These are phyloP conservation scores for Amniataba percoides DNA, from an alignment of 2,797 vertebrate genomes.

Conservation along the genomic window DNA sequence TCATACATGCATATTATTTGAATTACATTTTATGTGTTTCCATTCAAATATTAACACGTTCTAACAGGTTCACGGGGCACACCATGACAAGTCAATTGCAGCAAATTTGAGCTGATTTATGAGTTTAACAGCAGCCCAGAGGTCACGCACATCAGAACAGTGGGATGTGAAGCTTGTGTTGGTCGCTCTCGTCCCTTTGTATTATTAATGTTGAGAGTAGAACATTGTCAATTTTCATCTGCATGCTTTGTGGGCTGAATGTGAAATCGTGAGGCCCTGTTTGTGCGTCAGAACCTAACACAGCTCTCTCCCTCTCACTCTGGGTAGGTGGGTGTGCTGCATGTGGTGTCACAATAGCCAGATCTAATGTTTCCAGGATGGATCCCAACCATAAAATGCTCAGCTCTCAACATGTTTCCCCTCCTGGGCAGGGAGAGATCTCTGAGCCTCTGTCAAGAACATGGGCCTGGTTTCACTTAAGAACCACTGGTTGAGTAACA, in stretches of 20 bases:
- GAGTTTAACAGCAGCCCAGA: constrained; percentile 21
- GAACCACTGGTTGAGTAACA: constrained; percentile 73
- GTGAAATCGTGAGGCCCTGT: constrained; percentile 38
- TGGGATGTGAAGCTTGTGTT: constrained; percentile 7
- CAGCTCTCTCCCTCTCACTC: constrained; percentile 12
- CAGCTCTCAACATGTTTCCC: constrained; percentile 63
- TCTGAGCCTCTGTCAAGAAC: constrained; percentile 64
- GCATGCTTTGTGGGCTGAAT: constrained; percentile 43
- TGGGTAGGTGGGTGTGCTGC: constrained; percentile 55
- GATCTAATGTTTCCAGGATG: constrained; percentile 75
- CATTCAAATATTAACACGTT: constrained; percentile 34
- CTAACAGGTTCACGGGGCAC: constrained; percentile 24
- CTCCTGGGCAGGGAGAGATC: constrained; percentile 65
- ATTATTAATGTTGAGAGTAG: constrained; percentile 28
- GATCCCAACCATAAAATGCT: constrained; percentile 71
- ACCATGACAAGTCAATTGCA: constrained; percentile 29
- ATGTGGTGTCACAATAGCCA: constrained; percentile 66
- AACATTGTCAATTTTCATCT: constrained; percentile 20
- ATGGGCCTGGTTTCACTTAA: constrained; percentile 78
- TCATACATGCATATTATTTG: constrained; percentile 31
- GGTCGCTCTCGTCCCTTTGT: constrained; percentile 34
- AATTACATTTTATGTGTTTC: constrained; percentile 35
- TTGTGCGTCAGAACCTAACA: constrained; percentile 56
- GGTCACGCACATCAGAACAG: constrained; percentile 9
- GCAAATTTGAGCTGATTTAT: constrained; percentile 36